Percentiles rank a stretch among this genome's conserved stretches.
phyloP scores from a whole-genome alignment of 2,888 invertebrate species.

The Limnephilus lunatus region DNA sequence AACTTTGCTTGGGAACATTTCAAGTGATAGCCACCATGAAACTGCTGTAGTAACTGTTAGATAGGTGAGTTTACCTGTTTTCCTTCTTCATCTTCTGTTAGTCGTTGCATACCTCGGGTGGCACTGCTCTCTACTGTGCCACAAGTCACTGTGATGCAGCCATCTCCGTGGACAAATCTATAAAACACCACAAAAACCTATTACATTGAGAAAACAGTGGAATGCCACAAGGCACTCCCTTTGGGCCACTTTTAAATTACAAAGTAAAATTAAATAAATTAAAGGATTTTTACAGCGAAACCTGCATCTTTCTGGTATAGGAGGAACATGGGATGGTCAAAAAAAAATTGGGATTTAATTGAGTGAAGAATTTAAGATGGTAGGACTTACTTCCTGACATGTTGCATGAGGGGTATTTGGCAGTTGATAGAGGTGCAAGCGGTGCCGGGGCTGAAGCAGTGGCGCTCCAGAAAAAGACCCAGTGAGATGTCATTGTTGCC shows the following conservation, averaged over 20 bases:
- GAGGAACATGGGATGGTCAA: not conserved
- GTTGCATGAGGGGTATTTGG: constrained; percentile 90
- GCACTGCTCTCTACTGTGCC: constrained; percentile 78
- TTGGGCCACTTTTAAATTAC: not conserved
- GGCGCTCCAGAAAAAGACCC: constrained; percentile 94
- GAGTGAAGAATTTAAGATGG: not conserved
- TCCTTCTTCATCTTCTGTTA: constrained; percentile 69
- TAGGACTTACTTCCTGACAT: constrained; percentile 82
- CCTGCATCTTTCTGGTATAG: not conserved
- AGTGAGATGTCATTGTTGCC: constrained; percentile 96
- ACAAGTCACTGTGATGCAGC: constrained; percentile 88
- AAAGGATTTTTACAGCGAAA: not conserved
- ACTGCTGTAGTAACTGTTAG: not conserved
- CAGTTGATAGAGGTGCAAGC: constrained; percentile 89
- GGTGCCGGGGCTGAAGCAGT: constrained; percentile 92
- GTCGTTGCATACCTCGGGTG: constrained; percentile 67
- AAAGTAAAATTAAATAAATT: not conserved
- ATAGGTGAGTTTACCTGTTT: constrained; percentile 71
- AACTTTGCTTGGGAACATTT: not conserved
- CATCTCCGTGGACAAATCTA: constrained; percentile 92
- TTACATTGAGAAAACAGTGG: not conserved
- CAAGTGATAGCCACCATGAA: not conserved
- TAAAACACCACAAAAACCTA: constrained; percentile 51
- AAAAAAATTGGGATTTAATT: not conserved
- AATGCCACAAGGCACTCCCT: not conserved